Evolutionary conservation across 2,888 invertebrate genomes (phyloP).

Genomic region (Orthosia incerta): DNA sequence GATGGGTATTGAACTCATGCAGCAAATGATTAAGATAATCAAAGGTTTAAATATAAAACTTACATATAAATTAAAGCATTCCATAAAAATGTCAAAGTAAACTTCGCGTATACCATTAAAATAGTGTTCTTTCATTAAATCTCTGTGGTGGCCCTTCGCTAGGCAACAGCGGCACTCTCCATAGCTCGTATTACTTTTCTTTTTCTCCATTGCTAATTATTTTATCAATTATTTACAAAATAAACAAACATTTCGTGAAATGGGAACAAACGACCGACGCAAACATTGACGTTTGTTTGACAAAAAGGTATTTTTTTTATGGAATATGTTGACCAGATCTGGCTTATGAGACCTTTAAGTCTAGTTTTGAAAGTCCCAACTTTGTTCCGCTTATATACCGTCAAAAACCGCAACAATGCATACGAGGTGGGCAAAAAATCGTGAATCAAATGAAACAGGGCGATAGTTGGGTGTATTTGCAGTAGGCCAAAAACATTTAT

Average conservation of each 20-base stretch:
- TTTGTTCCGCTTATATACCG: no score
- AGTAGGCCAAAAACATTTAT: no score
- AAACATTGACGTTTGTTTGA: slow-evolving; percentile 1
- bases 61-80: slow-evolving; percentile 83
- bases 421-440: no score
- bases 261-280: background rate
- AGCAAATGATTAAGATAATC: background rate
- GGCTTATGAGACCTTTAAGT: no score
- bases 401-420: no score
- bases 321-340: no score
- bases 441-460: no score
- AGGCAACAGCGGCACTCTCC: slow-evolving; percentile 83
- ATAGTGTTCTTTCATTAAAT: slow-evolving; percentile 78
- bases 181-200: slow-evolving; percentile 62
- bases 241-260: slow-evolving; percentile 26
- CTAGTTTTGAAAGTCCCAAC: no score
- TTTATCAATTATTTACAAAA: slow-evolving; percentile 16
- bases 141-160: slow-evolving; percentile 76
- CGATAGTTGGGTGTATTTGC: no score
- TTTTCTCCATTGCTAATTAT: slow-evolving; percentile 59
- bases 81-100: slow-evolving; percentile 78
- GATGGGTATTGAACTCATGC: background rate
- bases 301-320: background rate
- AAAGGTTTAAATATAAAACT: slow-evolving; percentile 58
- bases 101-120: slow-evolving; percentile 77